A percentile compares a stretch with the other conserved stretches of the same genome.
Evolutionary conservation across 2,113 vertebrate genomes (phyloP).

Genomic region (Rhodinocichla rosea): DNA sequence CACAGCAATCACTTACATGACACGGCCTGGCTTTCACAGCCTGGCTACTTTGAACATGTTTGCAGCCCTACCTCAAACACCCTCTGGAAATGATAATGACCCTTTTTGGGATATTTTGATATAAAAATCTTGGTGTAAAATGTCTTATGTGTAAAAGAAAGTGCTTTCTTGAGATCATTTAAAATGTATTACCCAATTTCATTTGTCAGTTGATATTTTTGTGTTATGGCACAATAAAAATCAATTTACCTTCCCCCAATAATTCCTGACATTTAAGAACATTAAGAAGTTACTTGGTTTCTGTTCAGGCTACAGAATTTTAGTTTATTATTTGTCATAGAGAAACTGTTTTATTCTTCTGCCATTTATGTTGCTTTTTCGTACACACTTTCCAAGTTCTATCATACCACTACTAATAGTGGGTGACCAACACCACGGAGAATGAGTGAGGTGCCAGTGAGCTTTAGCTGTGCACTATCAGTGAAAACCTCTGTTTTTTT

Average conservation of each 20-base stretch:
- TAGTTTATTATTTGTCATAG: not conserved
- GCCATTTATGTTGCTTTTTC: not conserved
- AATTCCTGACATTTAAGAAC: not conserved
- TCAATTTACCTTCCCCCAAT: not conserved
- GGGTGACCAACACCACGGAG: not conserved
- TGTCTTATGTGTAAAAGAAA: not conserved
- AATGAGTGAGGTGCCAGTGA: not conserved
- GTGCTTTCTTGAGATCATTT: not conserved
- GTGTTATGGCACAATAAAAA: not conserved
- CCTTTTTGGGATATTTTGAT: rapidly evolving
- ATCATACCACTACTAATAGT: not conserved
- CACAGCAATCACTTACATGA: not conserved
- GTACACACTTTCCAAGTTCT: not conserved
- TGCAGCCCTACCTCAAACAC: not conserved
- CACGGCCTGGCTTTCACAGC: not conserved
- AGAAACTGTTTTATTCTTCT: not conserved
- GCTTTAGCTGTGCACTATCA: not conserved
- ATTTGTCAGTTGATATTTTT: not conserved
- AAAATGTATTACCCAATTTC: not conserved
- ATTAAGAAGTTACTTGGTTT: not conserved
- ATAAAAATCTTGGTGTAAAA: not conserved
- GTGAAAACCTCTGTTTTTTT: not conserved
- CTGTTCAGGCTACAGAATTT: not conserved
- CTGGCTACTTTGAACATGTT: not conserved
- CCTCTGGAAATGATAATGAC: not conserved